Evolutionary conservation across 2,888 invertebrate species (phyloP).

Genomic region (Drosophila gaucha): DNA sequence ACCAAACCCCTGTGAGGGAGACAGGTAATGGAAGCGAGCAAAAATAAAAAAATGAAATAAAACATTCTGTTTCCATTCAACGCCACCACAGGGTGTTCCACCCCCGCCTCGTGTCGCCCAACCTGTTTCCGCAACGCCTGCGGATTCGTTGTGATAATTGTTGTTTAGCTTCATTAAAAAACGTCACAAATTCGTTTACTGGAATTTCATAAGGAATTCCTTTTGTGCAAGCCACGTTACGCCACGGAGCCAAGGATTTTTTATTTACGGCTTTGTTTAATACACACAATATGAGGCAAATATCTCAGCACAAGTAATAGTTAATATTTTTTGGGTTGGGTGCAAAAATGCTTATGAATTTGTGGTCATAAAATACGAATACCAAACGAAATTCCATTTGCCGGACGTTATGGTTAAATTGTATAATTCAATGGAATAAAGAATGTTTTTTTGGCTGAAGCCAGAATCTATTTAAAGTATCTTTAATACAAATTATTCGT

Average conservation of each 20-base stretch:
- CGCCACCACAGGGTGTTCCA: slow-evolving; percentile 11
- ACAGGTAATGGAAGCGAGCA: background rate
- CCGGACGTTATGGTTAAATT: slow-evolving; percentile 4
- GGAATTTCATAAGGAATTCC: slow-evolving; percentile 72
- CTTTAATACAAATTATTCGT: background rate
- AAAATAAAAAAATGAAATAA: slow-evolving; percentile 47
- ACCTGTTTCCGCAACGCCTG: too few species aligned
- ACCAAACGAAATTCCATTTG: slow-evolving; percentile 19
- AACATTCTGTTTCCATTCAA: slow-evolving; percentile 54
- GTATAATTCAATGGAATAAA: too few species aligned
- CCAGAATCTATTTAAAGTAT: background rate
- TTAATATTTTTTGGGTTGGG: background rate
- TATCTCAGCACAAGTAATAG: background rate
- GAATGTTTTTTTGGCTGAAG: background rate
- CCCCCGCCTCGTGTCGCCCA: too few species aligned
- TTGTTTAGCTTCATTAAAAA: slow-evolving; percentile 76
- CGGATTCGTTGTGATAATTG: slow-evolving; percentile 56
- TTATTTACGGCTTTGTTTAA: slow-evolving; percentile 47
- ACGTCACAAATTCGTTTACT: slow-evolving; percentile 73
- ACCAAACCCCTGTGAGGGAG: background rate
- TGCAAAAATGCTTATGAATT: slow-evolving; percentile 23
- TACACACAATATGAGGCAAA: slow-evolving; percentile 2
- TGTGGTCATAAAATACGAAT: slow-evolving; percentile 16
- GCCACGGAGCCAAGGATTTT: background rate
- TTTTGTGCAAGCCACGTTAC: slow-evolving; percentile 45